Evolutionary conservation across 2,113 vertebrate genomes (phyloP).

Genomic region (Amphilophus citrinellus): DNA sequence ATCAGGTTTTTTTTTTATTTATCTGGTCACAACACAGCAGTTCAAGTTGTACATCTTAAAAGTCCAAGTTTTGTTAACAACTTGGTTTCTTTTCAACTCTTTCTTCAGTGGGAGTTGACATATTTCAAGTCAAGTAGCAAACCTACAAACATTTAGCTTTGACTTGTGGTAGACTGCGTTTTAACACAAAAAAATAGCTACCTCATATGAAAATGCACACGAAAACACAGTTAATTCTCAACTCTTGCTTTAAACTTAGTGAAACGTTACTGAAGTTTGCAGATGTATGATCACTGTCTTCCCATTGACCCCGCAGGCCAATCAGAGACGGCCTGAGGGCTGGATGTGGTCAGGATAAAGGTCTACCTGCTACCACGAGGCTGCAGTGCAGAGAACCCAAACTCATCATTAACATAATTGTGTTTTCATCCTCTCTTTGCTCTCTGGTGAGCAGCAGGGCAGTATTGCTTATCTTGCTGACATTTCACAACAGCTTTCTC

Average conservation of each 20-base stretch:
- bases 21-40: too few relatives aligned
- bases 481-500: conserved; percentile 61
- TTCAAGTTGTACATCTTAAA: too few relatives aligned
- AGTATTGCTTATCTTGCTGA: conserved; percentile 64
- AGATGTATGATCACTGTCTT: background rate
- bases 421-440: conserved; percentile 37
- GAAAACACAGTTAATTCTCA: background rate
- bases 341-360: background rate
- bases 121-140: background rate
- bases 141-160: background rate
- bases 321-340: background rate
- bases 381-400: conserved; percentile 30
- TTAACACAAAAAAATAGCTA: background rate
- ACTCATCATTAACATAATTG: conserved; percentile 56
- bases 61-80: too few relatives aligned
- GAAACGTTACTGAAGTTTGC: background rate
- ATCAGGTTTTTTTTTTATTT: too few relatives aligned
- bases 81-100: too few relatives aligned
- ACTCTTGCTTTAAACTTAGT: background rate
- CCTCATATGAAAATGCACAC: background rate
- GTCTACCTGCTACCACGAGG: conserved; percentile 11
- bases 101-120: background rate
- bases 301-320: background rate
- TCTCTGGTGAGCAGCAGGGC: conserved; percentile 48
- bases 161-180: background rate